Base-by-base conservation (phyloP, 2,888 invertebrate species). In the Oeneis ivallda region DNA sequence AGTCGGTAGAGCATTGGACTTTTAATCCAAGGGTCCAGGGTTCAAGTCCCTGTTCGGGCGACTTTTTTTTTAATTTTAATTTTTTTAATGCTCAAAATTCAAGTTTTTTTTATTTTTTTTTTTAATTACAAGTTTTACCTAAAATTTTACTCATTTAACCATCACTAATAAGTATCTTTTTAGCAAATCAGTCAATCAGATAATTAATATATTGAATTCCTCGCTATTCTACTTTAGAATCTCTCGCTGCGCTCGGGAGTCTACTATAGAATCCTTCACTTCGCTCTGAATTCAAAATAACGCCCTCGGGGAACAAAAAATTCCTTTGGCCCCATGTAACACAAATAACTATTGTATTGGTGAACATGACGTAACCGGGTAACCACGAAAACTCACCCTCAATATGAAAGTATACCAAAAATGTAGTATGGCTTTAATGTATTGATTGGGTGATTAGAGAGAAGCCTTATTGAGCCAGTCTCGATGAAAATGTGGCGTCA, bases 41-140 rank as follows among this genome's bases (percentile, higher is more conserved):
- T 92, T 92, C 92, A 92, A 92, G 92, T 92, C 92, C 92, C 92
- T 92, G 92, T 92, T 92, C 89, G 92, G 91, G 91, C 89, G 92
- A 72, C 2, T 41, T 0, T 11, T 70, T 79, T 81, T 81, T 71
- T 68, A n/a, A n/a, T 62, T 58, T 62, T 11, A 15, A 13, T 39
- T 45, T 0, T 15, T 8, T 34, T 3, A 53, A 50, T n/a, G n/a
- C n/a, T n/a, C 19, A 26, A 19, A 2, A 19, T 6, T 34, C 15
- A 15, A 3, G 43, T 47, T 7, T n/a, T n/a, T n/a, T n/a, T n/a
- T n/a, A n/a, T 34, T 34, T 34, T 34, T 34, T 34, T 34, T 34
- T 34, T 34, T 34, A 34, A 34, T 5, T 34, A 34, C 6, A 34
- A n/a, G n/a, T n/a, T n/a, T n/a, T n/a, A n/a, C n/a, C n/a, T n/a